Evolutionary conservation across 2,113 vertebrate species (phyloP).

Genomic region (Oreocharis arfaki): DNA sequence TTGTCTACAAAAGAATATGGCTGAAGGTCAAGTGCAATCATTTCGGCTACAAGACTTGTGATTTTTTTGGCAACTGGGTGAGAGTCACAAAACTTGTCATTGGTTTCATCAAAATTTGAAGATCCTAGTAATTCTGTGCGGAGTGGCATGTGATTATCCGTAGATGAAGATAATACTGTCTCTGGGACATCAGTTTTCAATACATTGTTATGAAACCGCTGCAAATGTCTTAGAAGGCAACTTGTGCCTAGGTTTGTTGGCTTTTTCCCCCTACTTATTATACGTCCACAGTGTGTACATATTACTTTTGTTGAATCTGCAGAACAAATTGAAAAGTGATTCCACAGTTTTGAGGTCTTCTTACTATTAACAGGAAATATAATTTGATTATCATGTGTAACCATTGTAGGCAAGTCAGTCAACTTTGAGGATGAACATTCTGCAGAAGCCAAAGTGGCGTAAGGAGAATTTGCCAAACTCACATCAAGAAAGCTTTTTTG

Average conservation of each 20-base stretch:
- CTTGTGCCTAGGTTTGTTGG: slow-evolving; percentile 95
- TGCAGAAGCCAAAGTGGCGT: slow-evolving; percentile 73
- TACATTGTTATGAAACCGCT: slow-evolving; percentile 88
- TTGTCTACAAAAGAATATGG: slow-evolving; percentile 93
- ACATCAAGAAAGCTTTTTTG: slow-evolving; percentile 78
- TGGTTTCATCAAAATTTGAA: slow-evolving; percentile 74
- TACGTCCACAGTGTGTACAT: slow-evolving; percentile 96
- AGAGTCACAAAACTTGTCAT: slow-evolving; percentile 84
- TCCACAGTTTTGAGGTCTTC: slow-evolving; percentile 98
- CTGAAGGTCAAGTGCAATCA: slow-evolving; percentile 98
- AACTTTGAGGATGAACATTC: slow-evolving; percentile 78
- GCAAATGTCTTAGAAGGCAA: slow-evolving; percentile 92
- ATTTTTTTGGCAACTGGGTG: slow-evolving; percentile 97
- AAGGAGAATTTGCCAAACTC: slow-evolving; percentile 77
- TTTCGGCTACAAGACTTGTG: slow-evolving; percentile 93
- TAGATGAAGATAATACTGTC: slow-evolving; percentile 70
- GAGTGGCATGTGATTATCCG: slow-evolving; percentile 65
- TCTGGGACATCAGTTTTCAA: slow-evolving; percentile 85
- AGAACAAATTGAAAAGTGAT: slow-evolving; percentile 93
- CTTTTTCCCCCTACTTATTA: slow-evolving; percentile 96
- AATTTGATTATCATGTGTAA: slow-evolving; percentile 73
- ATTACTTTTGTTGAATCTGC: slow-evolving; percentile 93
- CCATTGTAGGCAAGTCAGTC: slow-evolving; percentile 63
- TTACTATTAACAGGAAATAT: slow-evolving; percentile 85
- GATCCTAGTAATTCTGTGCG: slow-evolving; percentile 76